Conservation (phyloP, 2,888 invertebrate genomes). For the Diplolepis rosae region DNA sequence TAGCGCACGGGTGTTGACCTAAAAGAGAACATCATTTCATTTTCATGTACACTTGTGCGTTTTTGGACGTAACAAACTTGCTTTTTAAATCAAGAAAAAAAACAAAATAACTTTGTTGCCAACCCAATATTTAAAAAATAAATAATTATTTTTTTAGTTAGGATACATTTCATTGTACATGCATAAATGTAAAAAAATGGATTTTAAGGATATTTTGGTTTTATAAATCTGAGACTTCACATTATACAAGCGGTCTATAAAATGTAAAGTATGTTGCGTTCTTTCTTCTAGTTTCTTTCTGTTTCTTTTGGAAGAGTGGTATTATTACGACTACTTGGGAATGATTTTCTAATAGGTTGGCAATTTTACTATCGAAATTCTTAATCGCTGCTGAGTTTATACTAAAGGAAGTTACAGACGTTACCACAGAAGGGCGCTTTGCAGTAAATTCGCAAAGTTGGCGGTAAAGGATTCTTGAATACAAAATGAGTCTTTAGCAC, state of each 20-base stretch:
- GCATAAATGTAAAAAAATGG: constrained; percentile 13
- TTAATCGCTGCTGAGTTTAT: background rate
- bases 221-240: background rate
- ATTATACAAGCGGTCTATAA: constrained; percentile 9
- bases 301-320: constrained; percentile 17
- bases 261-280: constrained; percentile 17
- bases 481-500: constrained; percentile 10
- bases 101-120: too few species aligned
- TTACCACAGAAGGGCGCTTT: background rate
- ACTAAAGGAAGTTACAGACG: constrained; percentile 6
- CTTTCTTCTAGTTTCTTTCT: constrained; percentile 11
- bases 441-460: constrained; percentile 7
- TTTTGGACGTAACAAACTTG: too few species aligned
- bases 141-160: too few species aligned
- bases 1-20: too few species aligned
- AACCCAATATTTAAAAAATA: too few species aligned
- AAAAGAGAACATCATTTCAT: too few species aligned
- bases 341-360: constrained; percentile 14
- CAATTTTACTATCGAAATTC: constrained; percentile 24
- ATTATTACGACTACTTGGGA: constrained; percentile 21
- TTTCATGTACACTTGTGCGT: too few species aligned
- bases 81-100: too few species aligned
- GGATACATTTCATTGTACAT: background rate
- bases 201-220: constrained; percentile 12
- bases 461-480: constrained; percentile 20